Percentiles rank a stretch among this genome's conserved stretches.
These are phyloP conservation scores for Panzeria rudis DNA, from an alignment of 2,888 invertebrate genomes.

Conservation along the genomic window DNA sequence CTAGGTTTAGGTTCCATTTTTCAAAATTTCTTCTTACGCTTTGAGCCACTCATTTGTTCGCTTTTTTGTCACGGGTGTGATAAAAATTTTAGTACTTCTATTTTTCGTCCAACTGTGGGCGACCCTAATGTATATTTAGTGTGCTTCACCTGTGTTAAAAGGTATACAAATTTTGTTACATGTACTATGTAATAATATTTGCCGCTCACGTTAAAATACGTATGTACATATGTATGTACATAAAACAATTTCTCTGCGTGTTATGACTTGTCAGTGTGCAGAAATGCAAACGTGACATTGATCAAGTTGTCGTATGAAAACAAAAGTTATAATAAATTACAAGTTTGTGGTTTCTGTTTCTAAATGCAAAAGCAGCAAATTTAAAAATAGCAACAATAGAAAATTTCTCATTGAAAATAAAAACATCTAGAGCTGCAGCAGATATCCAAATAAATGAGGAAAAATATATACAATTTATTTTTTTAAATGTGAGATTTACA, in stretches of 20 bases:
- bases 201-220: slow-evolving; percentile 11
- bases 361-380: not conserved
- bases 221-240: no score
- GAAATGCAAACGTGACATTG: slow-evolving; percentile 62
- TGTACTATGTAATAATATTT: not conserved
- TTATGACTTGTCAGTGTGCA: not conserved
- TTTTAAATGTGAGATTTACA: slow-evolving; percentile 17
- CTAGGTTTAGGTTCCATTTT: no score
- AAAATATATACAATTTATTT: not conserved
- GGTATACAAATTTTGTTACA: no score
- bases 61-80: no score
- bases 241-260: no score
- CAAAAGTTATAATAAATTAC: not conserved
- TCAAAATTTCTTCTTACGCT: no score
- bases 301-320: slow-evolving; percentile 23
- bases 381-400: slow-evolving; percentile 37
- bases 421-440: slow-evolving; percentile 1
- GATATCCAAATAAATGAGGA: not conserved
- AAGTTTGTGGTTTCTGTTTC: slow-evolving; percentile 37
- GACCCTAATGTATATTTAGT: no score
- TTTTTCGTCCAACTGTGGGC: no score
- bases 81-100: no score
- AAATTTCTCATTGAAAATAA: not conserved
- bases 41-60: no score
- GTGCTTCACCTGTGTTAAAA: no score